Evolutionary conservation across 2,888 invertebrate species (phyloP), one percentile per base, ranked within the genome.

Genomic region (Athripsodes cinereus): DNA sequence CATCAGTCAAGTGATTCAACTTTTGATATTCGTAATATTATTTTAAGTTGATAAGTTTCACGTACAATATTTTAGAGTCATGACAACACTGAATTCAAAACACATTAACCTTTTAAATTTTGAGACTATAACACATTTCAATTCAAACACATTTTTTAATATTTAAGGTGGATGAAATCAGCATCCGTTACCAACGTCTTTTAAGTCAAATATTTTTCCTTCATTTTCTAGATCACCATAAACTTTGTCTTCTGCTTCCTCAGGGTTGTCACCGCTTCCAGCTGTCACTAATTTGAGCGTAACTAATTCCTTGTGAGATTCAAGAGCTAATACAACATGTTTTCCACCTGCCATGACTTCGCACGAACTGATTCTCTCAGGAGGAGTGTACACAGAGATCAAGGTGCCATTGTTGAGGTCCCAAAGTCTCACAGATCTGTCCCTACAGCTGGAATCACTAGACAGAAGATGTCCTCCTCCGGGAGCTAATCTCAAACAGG

Each of bases 381-480:
- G 85, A 1, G 91, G 90, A 2, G 89, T 90, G 74, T 86, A 91
- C 0, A 90, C 88, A 22, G 91, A 86, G 68, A 91, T 77, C 55
- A 89, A 78, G 70, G 86, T 85, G 51, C 91, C 91, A 69, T 86
- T 83, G 66, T 84, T 83, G 19, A 92, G 73, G 73, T 92, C 88
- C 92, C 92, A 92, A 19, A 92, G 78, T 56, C 92, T 78, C 61
- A 92, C 83, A 31, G 90, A 88, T 51, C 83, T 78, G 72, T 92
- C 92, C 55, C 83, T 74, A 60, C 87, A 84, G 62, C 82, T 78
- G 57, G 82, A 81, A 71, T 91, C 91, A 16, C 84, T 82, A 5
- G 92, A 91, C 64, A 92, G 75, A 66, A 90, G 84, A 55, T 85
- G 80, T 51, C 82, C 83, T 31, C 92, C 91, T 1, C 83, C 77